Evolutionary conservation across 1,140 invertebrate genomes (phyloP), one percentile per base, ranked within the genome.

Genomic region (Habropoda laboriosa): DNA sequence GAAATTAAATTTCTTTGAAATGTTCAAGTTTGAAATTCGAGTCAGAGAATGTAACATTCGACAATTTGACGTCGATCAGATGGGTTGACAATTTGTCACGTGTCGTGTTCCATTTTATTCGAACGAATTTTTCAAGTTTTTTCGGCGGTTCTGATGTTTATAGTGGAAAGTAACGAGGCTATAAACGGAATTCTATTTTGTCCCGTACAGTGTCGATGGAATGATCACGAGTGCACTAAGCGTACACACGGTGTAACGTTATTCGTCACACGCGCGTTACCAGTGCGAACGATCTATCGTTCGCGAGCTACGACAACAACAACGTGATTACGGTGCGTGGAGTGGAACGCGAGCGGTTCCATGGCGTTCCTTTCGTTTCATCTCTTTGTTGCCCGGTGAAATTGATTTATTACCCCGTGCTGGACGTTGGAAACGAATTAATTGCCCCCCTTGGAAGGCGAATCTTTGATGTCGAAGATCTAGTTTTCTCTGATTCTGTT

Each of bases 231-330:
- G 51, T 32, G 38, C 53, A 61, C 30, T 21, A 5, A 45, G 35
- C 64, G 30, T 21, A 27, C 32, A 27, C 32, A 18, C 42, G 10
- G 24, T 35, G 42, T 42, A 77, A 58, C 66, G 53, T 71, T 49
- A 60, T 40, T 71, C 66, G 60, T 71, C 53, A 42, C 75, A 68
- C 68, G 32, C 53, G 68, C 66, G 66, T 78, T 61, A 24, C 55
- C 32, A 24, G 45, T 30, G 55, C 30, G 66, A 78, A 78, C 51
- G 66, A 78, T 78, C 66, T 71, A 71, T 61, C 74, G 74, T 68
- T 57, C 51, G 5, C 32, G 13, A 45, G 38, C 61, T 55, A 47
- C 32, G 51, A 45, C 24, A 35, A 40, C 64, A 47, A 51, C 42
- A 49, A 60, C 35, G 45, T 58, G 64, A 77, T 70, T 77, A 77